Evolutionary conservation across 2,113 vertebrate species (phyloP), one percentile per base, ranked within the genome.

Genomic region (Galbula dea): DNA sequence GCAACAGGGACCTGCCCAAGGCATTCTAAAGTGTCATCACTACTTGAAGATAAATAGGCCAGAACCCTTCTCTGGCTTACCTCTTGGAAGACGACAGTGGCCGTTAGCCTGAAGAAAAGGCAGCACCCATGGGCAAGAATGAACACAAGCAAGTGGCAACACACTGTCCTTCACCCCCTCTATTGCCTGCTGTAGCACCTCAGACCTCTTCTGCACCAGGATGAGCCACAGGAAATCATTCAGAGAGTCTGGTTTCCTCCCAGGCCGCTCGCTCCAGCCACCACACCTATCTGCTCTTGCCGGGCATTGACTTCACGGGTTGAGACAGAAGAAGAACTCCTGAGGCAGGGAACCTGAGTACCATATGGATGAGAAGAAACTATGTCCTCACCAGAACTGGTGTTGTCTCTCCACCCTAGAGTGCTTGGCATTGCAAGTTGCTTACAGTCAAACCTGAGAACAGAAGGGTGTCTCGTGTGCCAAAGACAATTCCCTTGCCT

Each of bases 91-190:
- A 78, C 3, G 2, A 75, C 62, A 75, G 75, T 26, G 72, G 79
- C 58, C 1, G 0, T 61, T 82, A 93, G 86, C 86, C 86, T 83
- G 90, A 62, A 79, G 92, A 67, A 85, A 91, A 89, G 78, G 90
- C 83, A 90, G 88, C 75, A 65, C 85, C 24, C 79, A 30, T 0
- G 45, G 69, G 71, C 88, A 94, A 89, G 75, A 93, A 83, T n/a
- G 67, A 88, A 79, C 71, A 68, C 67, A 71, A 81, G 9, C 57
- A 84, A 93, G 94, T 8, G 82, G 74, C 34, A 78, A 81, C 61
- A 86, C 84, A 67, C 85, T 72, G 81, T 91, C 85, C 90, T 93
- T 91, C 74, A 94, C 61, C 78, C 89, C 69, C 78, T 91, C 37
- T 72, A 55, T 1, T 93, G 89, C 92, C 84, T 86, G 77, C 87